Evolutionary conservation across 2,797 vertebrate species (phyloP), one percentile per base, ranked within the genome.

Genomic region (Labroides dimidiatus): DNA sequence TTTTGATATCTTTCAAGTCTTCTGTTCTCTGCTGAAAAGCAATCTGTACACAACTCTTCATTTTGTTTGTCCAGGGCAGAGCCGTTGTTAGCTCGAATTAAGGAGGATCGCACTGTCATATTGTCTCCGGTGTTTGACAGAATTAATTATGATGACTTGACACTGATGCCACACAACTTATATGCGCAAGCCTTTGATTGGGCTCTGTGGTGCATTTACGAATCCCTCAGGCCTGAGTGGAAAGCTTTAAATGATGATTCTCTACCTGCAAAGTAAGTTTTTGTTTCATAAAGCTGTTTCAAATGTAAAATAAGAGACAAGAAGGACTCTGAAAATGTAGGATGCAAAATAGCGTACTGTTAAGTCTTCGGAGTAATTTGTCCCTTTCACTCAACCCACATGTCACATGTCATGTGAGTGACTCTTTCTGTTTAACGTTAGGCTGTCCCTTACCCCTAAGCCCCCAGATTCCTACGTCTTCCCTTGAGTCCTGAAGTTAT

Each of bases 171-270:
- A 4, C 94, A 95, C 43, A 0, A 0, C 0, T 0, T 91, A 16
- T 47, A 42, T 0, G 91, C 91, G 1, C 65, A 94, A 9, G 93
- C 87, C 10, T 97, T 96, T 71, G 85, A 94, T 74, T 96, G 95
- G 95, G 75, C 84, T 2, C 77, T 95, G 13, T 96, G 94, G 94
- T 95, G 94, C 84, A 80, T 62, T 75, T 96, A 95, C 0, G 93
- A 92, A 48, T 0, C 0, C 11, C 86, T 94, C 75, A 89, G 87
- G 52, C 69, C 82, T 4, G 90, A 92, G 52, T 95, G 94, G 94
- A 86, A 93, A 0, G 52, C 63, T 9, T 70, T 84, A 7, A 81
- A 91, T 2, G 94, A 96, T 19, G 57, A 79, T 5, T 90, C 93
- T 0, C 90, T 78, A 17, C 94, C 95, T 14, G 87, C 90, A 54